A percentile compares a stretch with the other conserved stretches of the same genome.
Evolutionary conservation across 2,797 vertebrate genomes (phyloP).

Genomic region (Bryconaethiops microstoma): DNA sequence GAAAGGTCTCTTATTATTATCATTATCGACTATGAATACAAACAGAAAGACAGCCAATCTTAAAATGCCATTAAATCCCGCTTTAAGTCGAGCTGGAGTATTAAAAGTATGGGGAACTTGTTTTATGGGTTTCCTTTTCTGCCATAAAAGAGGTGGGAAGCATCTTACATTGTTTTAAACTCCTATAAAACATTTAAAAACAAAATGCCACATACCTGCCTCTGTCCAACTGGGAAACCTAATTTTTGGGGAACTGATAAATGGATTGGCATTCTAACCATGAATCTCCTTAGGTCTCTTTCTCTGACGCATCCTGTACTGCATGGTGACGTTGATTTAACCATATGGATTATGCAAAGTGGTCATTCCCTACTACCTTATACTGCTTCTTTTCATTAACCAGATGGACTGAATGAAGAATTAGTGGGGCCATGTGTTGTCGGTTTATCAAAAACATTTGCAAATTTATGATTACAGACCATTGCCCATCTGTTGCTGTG

Average conservation of each 20-base stretch:
- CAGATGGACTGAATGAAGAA: too few species aligned
- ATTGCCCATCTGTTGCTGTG: too few species aligned
- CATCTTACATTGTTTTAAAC: constrained; percentile 3
- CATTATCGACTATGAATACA: constrained; percentile 50
- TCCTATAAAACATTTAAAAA: constrained; percentile 43
- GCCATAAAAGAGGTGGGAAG: constrained; percentile 27
- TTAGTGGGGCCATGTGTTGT: too few species aligned
- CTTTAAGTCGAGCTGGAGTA: constrained; percentile 46
- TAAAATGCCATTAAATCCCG: constrained; percentile 31
- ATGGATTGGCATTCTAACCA: constrained; percentile 18
- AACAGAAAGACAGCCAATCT: constrained; percentile 39
- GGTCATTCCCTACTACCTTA: too few species aligned
- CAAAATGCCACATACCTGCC: constrained; percentile 3
- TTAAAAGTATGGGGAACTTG: constrained; percentile 42
- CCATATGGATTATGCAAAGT: not conserved
- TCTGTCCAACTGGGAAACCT: constrained; percentile 11
- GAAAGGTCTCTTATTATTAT: constrained; percentile 50
- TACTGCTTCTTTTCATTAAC: too few species aligned
- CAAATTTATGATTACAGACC: too few species aligned
- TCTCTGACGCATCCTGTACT: not conserved
- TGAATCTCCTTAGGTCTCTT: constrained; percentile 11
- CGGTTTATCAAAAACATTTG: too few species aligned
- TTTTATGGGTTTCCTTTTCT: constrained; percentile 28
- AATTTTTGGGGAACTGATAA: not conserved
- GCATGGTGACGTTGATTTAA: not conserved